Evolutionary conservation across 2,797 vertebrate genomes (phyloP).

Genomic region (Sorex maritimensis): DNA sequence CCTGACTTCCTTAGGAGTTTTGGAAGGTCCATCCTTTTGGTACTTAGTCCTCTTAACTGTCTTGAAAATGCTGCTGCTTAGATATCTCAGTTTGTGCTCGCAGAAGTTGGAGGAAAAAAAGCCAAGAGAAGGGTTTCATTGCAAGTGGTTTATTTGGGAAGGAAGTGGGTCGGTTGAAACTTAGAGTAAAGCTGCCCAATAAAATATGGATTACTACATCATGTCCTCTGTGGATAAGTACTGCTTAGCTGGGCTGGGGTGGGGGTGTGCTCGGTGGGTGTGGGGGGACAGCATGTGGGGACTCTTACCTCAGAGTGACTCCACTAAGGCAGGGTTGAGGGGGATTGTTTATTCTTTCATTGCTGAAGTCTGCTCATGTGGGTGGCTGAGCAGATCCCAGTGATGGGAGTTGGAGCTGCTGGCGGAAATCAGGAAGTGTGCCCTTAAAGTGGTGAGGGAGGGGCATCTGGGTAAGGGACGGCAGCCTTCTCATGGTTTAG

Average conservation of each 20-base stretch:
- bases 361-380: background rate
- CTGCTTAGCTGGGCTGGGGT: background rate
- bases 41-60: slow-evolving; percentile 3
- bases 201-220: background rate
- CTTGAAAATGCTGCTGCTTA: background rate
- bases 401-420: background rate
- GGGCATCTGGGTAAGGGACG: background rate
- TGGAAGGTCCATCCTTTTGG: background rate
- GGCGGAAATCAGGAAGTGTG: background rate
- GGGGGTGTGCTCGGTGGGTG: background rate
- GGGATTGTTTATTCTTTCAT: background rate
- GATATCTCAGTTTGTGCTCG: background rate
- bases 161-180: background rate
- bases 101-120: background rate
- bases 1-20: background rate
- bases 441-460: background rate
- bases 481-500: background rate
- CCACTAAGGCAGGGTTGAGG: background rate
- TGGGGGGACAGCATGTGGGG: background rate
- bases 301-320: background rate
- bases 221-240: background rate
- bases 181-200: background rate
- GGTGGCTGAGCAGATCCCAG: background rate
- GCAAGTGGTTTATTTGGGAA: background rate
- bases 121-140: background rate